Evolutionary conservation across 2,888 invertebrate genomes (phyloP).

Genomic region (Patella caerulea): DNA sequence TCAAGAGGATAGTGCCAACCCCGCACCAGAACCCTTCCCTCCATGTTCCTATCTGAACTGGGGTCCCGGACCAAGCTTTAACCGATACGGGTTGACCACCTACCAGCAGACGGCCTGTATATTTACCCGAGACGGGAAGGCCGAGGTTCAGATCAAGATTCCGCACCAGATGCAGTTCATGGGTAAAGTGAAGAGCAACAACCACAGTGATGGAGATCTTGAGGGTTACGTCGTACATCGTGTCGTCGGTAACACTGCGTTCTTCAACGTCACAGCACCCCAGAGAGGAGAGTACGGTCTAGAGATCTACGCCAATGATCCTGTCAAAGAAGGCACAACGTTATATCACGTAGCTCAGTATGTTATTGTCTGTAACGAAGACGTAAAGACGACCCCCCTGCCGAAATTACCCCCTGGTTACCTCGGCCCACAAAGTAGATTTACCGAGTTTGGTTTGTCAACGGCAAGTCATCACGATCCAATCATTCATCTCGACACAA

Average conservation of each 20-base stretch:
- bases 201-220: conserved; percentile 63
- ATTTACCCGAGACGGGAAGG: conserved; percentile 66
- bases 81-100: conserved; percentile 65
- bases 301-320: conserved; percentile 71
- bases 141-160: conserved; percentile 66
- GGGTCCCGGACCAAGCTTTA: conserved; percentile 68
- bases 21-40: conserved; percentile 67
- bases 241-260: conserved; percentile 67
- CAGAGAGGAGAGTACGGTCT: conserved; percentile 68
- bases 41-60: conserved; percentile 71
- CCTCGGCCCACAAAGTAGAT: conserved; percentile 70
- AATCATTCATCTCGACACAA: conserved; percentile 65
- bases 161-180: conserved; percentile 69
- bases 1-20: conserved; percentile 53
- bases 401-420: conserved; percentile 70
- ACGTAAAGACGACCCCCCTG: conserved; percentile 62
- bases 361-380: conserved; percentile 67
- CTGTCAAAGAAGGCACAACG: conserved; percentile 67
- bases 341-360: conserved; percentile 70
- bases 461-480: conserved; percentile 67
- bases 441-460: conserved; percentile 65
- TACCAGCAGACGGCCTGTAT: conserved; percentile 68
- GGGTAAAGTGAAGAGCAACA: conserved; percentile 69
- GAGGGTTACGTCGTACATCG: conserved; percentile 68
- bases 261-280: conserved; percentile 69